Base-by-base conservation (phyloP, 2,888 invertebrate species). In the Myopa testacea region DNA sequence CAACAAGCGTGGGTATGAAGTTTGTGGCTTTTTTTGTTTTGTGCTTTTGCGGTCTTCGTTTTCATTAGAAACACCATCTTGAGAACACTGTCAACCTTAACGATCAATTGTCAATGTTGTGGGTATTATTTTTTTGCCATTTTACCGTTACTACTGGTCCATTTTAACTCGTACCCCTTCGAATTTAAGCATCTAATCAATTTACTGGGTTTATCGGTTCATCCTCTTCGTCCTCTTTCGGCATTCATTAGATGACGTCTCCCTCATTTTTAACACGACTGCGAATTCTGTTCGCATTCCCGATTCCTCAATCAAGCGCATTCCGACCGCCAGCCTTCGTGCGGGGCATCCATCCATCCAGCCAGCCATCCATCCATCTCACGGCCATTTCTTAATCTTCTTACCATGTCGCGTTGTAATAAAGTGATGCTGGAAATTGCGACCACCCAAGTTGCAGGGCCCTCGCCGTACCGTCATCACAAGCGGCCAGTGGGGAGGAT, bases 391-490 rank as follows among this genome's bases (percentile, higher is more conserved):
- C 60, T 60, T 69, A 69, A 52, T 70, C 70, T 26, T 60, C 69
- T 60, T 60, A 65, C 69, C 75, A 60, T 75, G 75, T 75, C 60
- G 75, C 75, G 75, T 38, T 69, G 75, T 75, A 75, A 75, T 75
- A 75, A 75, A 75, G 75, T 75, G 75, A 75, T 75, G 75, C 75
- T 74, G 73, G 74, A 84, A 83, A 84, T 80, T 81, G 70, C 70
- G 85, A 85, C 85, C 85, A 85, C 85, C 85, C 85, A 85, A 86
- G 85, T 81, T 78, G 86, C 79, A 80, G 82, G 82, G 80, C 83
- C 81, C 80, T 80, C 82, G 80, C 12, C 78, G n/a, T 67, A 65
- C 26, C 62, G 58, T 58, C 14, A n/a, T 5, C 58, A 12, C 16
- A 10, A n/a, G 58, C 58, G 62, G 19, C 62, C 62, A 3, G 85